These are phyloP conservation scores for Erythrolamprus reginae DNA, from an alignment of 2,113 vertebrate species.

Conservation along the genomic window DNA sequence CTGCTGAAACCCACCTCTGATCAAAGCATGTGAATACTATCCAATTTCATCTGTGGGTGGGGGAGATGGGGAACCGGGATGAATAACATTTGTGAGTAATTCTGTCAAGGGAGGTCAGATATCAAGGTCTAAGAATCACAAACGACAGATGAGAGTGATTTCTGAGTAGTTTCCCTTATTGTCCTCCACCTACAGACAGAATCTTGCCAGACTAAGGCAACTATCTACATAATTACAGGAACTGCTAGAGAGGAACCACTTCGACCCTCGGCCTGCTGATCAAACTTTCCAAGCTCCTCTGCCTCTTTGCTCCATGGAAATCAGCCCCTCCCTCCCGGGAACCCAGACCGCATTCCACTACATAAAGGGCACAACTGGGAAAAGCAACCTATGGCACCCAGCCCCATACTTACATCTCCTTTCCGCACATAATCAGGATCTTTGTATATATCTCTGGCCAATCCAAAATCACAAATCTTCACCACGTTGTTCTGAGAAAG, in stretches of 20 bases:
- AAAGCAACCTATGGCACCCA: not conserved
- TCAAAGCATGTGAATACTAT: not conserved
- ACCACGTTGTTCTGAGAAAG: slow-evolving; percentile 93
- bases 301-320: not conserved
- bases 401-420: slow-evolving; percentile 81
- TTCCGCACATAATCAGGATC: slow-evolving; percentile 92
- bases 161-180: not conserved
- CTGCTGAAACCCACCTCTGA: not conserved
- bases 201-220: not conserved
- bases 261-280: not conserved
- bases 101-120: not conserved
- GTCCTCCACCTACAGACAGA: not conserved
- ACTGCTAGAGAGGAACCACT: not conserved
- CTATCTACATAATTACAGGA: not conserved
- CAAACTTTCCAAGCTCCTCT: not conserved
- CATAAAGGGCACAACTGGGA: fast-evolving
- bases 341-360: not conserved
- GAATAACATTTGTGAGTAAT: not conserved
- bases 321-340: not conserved
- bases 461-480: slow-evolving; percentile 94
- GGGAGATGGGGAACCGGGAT: not conserved
- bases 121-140: not conserved
- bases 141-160: not conserved
- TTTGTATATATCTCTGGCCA: slow-evolving; percentile 91
- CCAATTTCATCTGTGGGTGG: not conserved